Percentiles rank a stretch among this genome's conserved stretches.
These are phyloP conservation scores for Pseudonaja textilis DNA, from an alignment of 2,113 vertebrate species.

Conservation along the genomic window DNA sequence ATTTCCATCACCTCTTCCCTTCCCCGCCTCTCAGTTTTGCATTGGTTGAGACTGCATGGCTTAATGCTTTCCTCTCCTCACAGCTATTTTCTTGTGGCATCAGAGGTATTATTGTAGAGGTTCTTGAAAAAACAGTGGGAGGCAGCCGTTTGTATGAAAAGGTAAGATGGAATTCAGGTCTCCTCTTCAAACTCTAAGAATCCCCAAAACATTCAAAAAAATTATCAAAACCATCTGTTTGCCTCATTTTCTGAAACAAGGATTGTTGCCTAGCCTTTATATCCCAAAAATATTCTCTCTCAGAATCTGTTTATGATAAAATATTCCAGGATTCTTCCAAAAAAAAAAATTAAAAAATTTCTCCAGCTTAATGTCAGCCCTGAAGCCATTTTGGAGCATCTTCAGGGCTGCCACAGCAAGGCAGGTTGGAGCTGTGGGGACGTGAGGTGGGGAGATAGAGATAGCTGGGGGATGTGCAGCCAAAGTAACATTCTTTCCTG, in stretches of 20 bases:
- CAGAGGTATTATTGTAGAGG: neutral
- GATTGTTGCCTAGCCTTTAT: neutral
- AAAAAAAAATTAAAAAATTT: too few species aligned
- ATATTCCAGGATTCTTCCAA: neutral
- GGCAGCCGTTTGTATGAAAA: neutral
- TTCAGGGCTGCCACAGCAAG: too few species aligned
- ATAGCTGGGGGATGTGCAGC: too few species aligned
- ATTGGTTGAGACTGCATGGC: neutral
- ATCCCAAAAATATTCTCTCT: neutral
- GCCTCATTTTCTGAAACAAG: neutral
- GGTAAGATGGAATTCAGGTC: neutral
- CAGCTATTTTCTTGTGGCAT: neutral
- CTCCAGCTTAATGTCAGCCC: too few species aligned
- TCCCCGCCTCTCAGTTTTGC: neutral
- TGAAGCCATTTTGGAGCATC: too few species aligned
- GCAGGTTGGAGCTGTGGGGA: too few species aligned
- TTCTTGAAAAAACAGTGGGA: too few species aligned
- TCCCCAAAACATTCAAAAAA: neutral
- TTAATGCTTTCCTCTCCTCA: neutral
- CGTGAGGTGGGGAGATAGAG: too few species aligned
- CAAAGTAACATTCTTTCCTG: too few species aligned
- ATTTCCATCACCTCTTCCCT: neutral
- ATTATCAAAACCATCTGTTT: neutral
- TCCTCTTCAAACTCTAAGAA: neutral
- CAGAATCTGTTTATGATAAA: neutral